A percentile compares a stretch with the other conserved stretches of the same genome.
These are phyloP conservation scores for Caenorhabditis inopinata DNA, from an alignment of 1,140 invertebrate genomes.

Conservation along the genomic window DNA sequence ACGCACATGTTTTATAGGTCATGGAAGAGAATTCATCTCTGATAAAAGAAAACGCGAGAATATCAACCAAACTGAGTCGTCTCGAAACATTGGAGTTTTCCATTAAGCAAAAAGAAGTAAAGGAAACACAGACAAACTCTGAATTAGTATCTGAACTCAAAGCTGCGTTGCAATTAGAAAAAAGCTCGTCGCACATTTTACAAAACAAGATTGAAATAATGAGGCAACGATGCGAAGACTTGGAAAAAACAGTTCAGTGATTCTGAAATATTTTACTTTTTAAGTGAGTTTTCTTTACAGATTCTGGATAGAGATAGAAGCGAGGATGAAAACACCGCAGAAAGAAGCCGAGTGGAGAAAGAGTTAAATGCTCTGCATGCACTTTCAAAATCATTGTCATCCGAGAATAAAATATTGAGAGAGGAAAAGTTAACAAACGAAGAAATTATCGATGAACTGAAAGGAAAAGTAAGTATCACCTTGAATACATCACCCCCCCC, in stretches of 20 bases:
- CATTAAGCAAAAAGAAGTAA: not conserved
- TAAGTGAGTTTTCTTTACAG: not conserved
- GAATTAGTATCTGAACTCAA: not conserved
- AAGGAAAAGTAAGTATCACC: not conserved
- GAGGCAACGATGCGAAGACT: slow-evolving; percentile 2
- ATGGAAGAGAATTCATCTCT: not conserved
- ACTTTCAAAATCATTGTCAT: not conserved
- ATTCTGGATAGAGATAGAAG: not conserved
- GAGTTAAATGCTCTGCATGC: slow-evolving; percentile 1
- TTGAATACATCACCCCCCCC: too few relatives aligned
- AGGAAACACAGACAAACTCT: not conserved
- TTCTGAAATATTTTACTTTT: too few relatives aligned
- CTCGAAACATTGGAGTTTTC: not conserved
- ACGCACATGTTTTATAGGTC: not conserved
- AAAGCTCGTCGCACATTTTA: not conserved
- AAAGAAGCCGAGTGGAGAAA: not conserved
- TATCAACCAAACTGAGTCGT: not conserved
- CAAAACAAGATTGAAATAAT: not conserved
- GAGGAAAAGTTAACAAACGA: slow-evolving; percentile 8
- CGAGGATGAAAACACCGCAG: not conserved
- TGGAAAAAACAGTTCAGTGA: not conserved
- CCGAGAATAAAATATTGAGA: not conserved
- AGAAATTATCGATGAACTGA: slow-evolving; percentile 11
- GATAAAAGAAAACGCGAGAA: slow-evolving; percentile 1
- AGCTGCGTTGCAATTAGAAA: not conserved